These are phyloP conservation scores for Caranx melampygus DNA, from an alignment of 2,113 vertebrate genomes.

Conservation along the genomic window DNA sequence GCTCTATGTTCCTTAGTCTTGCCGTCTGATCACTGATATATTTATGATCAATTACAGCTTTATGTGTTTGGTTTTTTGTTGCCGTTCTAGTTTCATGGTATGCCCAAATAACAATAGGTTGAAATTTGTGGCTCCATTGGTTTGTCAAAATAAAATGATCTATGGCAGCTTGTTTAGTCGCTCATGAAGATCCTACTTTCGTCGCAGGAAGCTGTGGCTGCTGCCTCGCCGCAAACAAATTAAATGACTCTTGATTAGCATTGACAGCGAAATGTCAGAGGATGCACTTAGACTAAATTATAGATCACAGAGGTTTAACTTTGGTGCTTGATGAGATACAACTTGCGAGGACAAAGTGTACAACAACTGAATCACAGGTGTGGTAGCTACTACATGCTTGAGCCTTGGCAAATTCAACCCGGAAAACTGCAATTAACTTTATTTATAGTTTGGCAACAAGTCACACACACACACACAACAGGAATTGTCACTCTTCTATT, in stretches of 20 bases:
- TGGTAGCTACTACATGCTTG: background rate
- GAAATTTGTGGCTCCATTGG: background rate
- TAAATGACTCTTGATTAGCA: background rate
- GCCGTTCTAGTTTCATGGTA: background rate
- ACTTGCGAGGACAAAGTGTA: background rate
- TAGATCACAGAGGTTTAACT: background rate
- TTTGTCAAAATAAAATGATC: background rate
- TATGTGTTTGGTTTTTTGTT: background rate
- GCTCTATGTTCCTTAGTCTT: background rate
- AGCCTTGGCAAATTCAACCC: background rate
- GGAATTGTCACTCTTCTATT: background rate
- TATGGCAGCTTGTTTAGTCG: background rate
- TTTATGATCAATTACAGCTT: background rate
- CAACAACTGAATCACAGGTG: background rate
- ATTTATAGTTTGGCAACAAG: slow-evolving; percentile 4
- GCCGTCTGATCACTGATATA: background rate
- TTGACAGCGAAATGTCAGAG: background rate
- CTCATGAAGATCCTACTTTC: background rate
- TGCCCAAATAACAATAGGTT: background rate
- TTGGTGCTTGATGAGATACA: background rate
- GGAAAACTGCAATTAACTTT: background rate
- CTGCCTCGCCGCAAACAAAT: background rate
- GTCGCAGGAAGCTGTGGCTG: background rate
- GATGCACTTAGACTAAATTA: background rate
- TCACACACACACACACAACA: slow-evolving; percentile 6